Base-by-base conservation (phyloP, 2,888 invertebrate genomes). In the Cephus runcator region DNA sequence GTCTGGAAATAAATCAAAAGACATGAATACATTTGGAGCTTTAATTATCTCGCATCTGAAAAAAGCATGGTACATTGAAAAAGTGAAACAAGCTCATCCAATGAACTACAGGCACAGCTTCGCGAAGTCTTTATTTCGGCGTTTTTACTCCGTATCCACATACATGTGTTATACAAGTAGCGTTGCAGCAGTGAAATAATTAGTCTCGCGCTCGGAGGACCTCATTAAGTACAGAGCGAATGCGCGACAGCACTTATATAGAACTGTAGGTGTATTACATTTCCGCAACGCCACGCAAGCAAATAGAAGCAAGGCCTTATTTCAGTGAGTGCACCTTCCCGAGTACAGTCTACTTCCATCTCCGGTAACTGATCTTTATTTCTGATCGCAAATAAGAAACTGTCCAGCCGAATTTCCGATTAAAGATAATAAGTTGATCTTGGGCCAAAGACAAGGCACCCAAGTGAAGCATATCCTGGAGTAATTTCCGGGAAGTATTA, bases 171-270 rank as follows among this genome's bases (percentile, higher is more conserved):
- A 56, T 23, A 56, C 15, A 56, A 56, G 56, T 56, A 56, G 15
- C 6, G 23, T 56, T 23, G 23, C 56, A 56, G 9, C 56, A 56
- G 77, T 76, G 77, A 81, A 85, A 86, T 88, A 89, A 89, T 89
- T 89, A 89, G 88, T 81, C 83, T 79, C 77, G 76, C 78, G 79
- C 80, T 83, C 83, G 78, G 79, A 88, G 87, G 79, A 86, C 76
- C 88, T 89, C 89, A 89, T 89, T 89, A 89, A 76, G 73, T 79
- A 85, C 82, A 79, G 77, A 77, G 73, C 73, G 77, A 76, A 69
- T 77, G 75, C 75, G 75, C 69, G 40, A 69, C 75, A 71, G 69
- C 76, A 76, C 69, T 35, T 68, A 34, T 68, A 68, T 35, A 35
- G 40, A 77, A 68, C 34, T 33, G 34, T 71, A 77, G 69, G 34